phyloP scores from a whole-genome alignment of 1,140 invertebrate genomes.

The Agraylea sexmaculata region DNA sequence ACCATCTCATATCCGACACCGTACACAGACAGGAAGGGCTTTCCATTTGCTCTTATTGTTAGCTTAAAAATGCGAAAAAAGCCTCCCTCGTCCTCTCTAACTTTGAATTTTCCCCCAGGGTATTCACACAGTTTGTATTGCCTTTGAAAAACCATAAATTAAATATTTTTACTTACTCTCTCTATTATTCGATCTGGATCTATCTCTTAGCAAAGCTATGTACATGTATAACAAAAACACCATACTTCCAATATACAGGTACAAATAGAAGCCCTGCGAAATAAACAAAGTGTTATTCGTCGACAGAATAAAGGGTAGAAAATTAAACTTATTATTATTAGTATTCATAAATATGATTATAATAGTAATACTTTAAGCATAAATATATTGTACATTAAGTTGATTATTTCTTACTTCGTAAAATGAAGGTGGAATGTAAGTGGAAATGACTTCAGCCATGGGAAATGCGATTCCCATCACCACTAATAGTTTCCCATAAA shows the following conservation, averaged over 20 bases:
- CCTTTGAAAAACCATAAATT: no score
- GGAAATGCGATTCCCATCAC: constrained; percentile 91
- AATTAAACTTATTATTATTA: neutral
- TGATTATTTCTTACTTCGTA: constrained; percentile 55
- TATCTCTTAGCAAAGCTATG: constrained; percentile 56
- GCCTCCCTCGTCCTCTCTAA: no score
- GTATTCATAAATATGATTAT: neutral
- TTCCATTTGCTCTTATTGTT: neutral
- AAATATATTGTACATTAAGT: neutral
- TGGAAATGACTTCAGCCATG: constrained; percentile 82
- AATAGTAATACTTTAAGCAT: neutral
- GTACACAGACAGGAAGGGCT: neutral
- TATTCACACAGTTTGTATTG: no score
- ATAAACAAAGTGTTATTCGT: constrained; percentile 8
- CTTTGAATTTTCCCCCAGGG: no score
- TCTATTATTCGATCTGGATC: constrained; percentile 33
- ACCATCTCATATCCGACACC: constrained; percentile 13
- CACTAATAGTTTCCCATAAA: constrained; percentile 87
- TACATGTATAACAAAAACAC: constrained; percentile 80
- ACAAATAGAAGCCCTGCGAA: constrained; percentile 70
- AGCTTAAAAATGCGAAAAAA: no score
- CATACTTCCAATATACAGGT: constrained; percentile 84
- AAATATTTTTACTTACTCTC: constrained; percentile 30
- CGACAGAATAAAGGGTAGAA: neutral
- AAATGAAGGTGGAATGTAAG: constrained; percentile 82